Percentiles rank a stretch among this genome's conserved stretches.
Conservation (phyloP, 2,797 vertebrate species). For the Columba guinea region DNA sequence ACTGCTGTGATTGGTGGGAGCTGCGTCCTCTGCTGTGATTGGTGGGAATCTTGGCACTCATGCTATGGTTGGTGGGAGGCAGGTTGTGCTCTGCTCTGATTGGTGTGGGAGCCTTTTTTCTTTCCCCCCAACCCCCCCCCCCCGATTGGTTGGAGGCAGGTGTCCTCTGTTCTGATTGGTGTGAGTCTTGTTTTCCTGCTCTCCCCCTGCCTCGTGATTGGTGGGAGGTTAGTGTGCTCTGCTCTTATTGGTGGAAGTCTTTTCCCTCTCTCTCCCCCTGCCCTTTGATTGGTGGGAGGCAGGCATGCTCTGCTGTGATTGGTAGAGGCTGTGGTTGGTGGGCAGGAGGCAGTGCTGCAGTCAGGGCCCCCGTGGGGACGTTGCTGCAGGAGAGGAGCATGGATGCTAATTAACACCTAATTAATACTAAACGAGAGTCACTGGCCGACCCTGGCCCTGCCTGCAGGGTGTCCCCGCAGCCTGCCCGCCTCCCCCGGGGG, state of each 20-base stretch:
- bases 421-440: fast-evolving
- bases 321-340: not conserved
- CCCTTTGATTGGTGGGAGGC: not conserved
- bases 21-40: not conserved
- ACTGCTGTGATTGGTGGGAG: not conserved
- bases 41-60: not conserved
- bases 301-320: too few species aligned
- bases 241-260: too few species aligned
- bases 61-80: not conserved
- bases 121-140: too few species aligned
- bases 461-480: slow-evolving; percentile 84
- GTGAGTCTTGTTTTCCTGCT: not conserved
- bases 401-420: not conserved
- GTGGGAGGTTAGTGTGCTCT: not conserved
- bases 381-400: not conserved
- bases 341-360: not conserved
- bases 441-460: not conserved
- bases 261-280: not conserved
- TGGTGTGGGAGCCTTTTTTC: not conserved
- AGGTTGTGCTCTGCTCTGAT: not conserved
- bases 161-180: not conserved
- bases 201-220: not conserved
- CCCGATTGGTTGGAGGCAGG: not conserved
- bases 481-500: slow-evolving; percentile 82
- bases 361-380: not conserved